phyloP scores from a whole-genome alignment of 1,140 invertebrate species.

The Cyphomyrmex costatus region DNA sequence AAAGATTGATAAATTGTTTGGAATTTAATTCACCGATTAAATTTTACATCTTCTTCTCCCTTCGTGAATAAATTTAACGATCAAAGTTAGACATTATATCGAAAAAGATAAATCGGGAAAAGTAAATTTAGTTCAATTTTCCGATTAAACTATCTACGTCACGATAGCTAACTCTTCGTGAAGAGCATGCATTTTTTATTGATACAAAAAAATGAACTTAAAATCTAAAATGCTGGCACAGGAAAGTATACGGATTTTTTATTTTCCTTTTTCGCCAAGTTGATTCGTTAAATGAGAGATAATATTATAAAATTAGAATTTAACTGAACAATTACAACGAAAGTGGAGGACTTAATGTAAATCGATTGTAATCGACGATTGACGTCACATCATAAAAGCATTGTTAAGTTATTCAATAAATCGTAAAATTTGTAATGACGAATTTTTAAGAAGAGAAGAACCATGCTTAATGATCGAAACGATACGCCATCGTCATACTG shows the following conservation, averaged over 20 bases:
- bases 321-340: background rate
- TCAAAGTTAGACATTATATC: background rate
- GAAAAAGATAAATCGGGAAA: background rate
- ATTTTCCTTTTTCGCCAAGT: background rate
- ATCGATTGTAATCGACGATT: background rate
- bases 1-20: background rate
- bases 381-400: background rate
- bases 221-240: background rate
- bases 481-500: no score
- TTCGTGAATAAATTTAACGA: constrained; percentile 3
- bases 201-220: background rate
- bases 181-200: constrained; percentile 15
- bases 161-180: background rate
- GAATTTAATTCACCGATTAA: constrained; percentile 7
- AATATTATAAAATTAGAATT: background rate
- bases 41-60: background rate
- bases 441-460: background rate
- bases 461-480: background rate
- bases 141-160: background rate
- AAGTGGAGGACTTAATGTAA: background rate
- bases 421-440: background rate
- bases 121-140: constrained; percentile 16
- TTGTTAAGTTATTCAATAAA: constrained; percentile 19
- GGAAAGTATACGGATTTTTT: background rate
- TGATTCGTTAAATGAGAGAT: background rate